These are phyloP conservation scores for Acanthosepion lycidas DNA, from an alignment of 2,888 invertebrate species.

Conservation along the genomic window DNA sequence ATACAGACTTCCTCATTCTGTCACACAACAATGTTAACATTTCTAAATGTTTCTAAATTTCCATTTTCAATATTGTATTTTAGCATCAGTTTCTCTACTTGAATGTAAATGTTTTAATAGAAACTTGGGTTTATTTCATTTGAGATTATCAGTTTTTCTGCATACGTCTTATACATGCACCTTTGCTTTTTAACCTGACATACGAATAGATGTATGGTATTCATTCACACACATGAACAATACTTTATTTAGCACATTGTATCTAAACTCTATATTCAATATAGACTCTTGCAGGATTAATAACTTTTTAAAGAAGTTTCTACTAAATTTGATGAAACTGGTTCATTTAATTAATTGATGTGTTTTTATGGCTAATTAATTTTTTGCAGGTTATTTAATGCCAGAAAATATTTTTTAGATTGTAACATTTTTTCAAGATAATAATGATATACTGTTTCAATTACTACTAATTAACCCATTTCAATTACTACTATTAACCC, in stretches of 20 bases:
- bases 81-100: background rate
- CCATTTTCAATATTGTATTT: background rate
- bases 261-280: background rate
- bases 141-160: background rate
- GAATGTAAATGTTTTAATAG: background rate
- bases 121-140: too few species aligned
- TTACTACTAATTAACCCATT: too few species aligned
- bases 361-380: too few species aligned
- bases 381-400: too few species aligned
- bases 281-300: background rate
- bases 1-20: background rate
- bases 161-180: background rate
- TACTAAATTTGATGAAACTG: too few species aligned
- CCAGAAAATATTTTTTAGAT: too few species aligned
- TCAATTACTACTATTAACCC: too few species aligned
- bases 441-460: too few species aligned
- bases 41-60: background rate
- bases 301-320: background rate
- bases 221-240: background rate
- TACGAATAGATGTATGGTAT: background rate
- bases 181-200: background rate
- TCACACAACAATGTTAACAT: background rate
- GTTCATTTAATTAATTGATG: too few species aligned
- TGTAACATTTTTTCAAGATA: too few species aligned
- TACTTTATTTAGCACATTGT: background rate